Evolutionary conservation across 1,140 invertebrate species (phyloP).

Genomic region (Apis laboriosa): DNA sequence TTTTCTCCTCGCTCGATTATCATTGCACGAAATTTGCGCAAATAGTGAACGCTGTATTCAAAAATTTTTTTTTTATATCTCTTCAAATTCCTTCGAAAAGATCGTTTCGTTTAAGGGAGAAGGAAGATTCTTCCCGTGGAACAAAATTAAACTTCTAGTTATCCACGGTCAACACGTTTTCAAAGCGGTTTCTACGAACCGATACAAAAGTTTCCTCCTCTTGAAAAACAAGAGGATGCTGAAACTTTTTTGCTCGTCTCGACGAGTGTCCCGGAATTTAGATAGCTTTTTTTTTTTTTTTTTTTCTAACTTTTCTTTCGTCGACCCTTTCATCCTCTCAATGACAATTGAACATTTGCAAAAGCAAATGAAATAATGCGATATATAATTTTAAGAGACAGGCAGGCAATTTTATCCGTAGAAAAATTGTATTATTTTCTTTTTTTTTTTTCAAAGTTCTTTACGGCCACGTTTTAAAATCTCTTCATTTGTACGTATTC

Average conservation of each 20-base stretch:
- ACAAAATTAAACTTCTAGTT: conserved; percentile 34
- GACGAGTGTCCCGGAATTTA: not conserved
- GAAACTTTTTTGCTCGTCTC: conserved; percentile 4
- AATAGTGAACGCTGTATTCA: too few species aligned
- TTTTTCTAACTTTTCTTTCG: not conserved
- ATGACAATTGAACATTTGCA: not conserved
- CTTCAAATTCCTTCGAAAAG: too few species aligned
- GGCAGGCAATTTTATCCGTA: too few species aligned
- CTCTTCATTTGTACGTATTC: not conserved
- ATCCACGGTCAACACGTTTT: conserved; percentile 25
- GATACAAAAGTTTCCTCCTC: conserved; percentile 18
- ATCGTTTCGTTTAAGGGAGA: not conserved
- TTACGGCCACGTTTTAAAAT: not conserved
- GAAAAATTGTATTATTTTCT: too few species aligned
- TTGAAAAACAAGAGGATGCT: conserved; percentile 10
- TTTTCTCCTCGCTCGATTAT: too few species aligned
- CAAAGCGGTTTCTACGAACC: conserved; percentile 16
- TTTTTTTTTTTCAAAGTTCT: not conserved
- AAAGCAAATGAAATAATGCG: too few species aligned
- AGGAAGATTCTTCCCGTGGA: not conserved
- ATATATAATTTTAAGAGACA: too few species aligned
- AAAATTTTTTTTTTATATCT: not conserved
- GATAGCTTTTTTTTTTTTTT: not conserved
- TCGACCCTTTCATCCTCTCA: not conserved
- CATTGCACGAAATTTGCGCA: too few species aligned